Conservation (phyloP, 53 echinoderm and acorn worm species). For the Holothuria leucospilota region DNA sequence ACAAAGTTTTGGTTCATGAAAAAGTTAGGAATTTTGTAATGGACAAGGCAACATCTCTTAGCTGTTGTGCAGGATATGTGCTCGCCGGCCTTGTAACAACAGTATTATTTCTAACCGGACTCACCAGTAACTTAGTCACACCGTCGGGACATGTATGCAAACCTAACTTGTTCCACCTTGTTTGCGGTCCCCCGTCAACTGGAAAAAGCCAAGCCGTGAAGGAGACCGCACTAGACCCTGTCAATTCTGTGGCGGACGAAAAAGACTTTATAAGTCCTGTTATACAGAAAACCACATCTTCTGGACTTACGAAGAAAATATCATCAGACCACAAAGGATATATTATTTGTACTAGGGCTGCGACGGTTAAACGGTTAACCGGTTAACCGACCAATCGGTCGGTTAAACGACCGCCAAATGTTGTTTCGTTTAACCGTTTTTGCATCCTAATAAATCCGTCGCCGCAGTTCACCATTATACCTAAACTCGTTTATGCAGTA, state of each 20-base stretch:
- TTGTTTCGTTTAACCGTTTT: too few species aligned
- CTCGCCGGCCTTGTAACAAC: background rate
- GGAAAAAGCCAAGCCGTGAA: conserved; percentile 35
- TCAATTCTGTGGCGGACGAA: background rate
- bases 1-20: background rate
- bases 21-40: background rate
- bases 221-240: background rate
- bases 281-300: conserved; percentile 16
- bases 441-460: too few species aligned
- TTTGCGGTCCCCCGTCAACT: conserved; percentile 23
- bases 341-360: too few species aligned
- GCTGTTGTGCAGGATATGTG: background rate
- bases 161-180: conserved; percentile 21
- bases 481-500: too few species aligned
- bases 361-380: too few species aligned
- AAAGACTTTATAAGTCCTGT: conserved; percentile 8
- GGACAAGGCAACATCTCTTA: background rate
- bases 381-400: too few species aligned
- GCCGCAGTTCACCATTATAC: too few species aligned
- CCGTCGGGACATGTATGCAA: conserved; percentile 17
- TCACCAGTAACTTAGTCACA: conserved; percentile 6
- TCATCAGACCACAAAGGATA: too few species aligned
- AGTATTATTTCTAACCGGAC: background rate
- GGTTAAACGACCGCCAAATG: too few species aligned
- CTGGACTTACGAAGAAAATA: conserved; percentile 16